Evolutionary conservation across 2,888 invertebrate genomes (phyloP).

Genomic region (Nasonia oneida): DNA sequence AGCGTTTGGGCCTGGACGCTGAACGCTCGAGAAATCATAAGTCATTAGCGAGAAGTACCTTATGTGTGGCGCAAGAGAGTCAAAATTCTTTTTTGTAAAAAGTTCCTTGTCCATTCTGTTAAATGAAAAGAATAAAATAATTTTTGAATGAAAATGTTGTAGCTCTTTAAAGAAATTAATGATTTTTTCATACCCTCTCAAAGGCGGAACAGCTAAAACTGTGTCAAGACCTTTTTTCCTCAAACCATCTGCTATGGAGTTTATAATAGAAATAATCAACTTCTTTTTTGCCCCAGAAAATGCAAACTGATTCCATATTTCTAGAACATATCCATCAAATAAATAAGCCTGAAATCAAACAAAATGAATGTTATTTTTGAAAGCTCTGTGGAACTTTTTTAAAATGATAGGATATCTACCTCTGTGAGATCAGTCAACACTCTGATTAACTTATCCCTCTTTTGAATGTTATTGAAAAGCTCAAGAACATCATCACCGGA

Average conservation of each 20-base stretch:
- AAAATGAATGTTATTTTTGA: not conserved
- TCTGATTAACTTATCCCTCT: constrained; percentile 85
- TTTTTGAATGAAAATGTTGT: not conserved
- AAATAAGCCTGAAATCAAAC: constrained; percentile 86
- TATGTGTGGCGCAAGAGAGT: constrained; percentile 87
- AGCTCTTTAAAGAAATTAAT: not conserved
- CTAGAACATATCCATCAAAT: constrained; percentile 94
- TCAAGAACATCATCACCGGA: constrained; percentile 86
- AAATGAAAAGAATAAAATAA: constrained; percentile 37
- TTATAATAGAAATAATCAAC: constrained; percentile 83
- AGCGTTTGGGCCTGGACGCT: constrained; percentile 93
- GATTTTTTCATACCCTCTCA: constrained; percentile 80
- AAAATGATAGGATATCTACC: constrained; percentile 63
- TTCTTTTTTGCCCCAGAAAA: constrained; percentile 82
- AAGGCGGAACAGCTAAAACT: constrained; percentile 91
- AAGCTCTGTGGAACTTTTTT: not conserved
- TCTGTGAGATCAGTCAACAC: constrained; percentile 83
- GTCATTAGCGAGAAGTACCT: constrained; percentile 97
- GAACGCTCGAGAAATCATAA: constrained; percentile 93
- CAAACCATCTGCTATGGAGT: constrained; percentile 82
- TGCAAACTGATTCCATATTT: constrained; percentile 93
- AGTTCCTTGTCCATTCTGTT: constrained; percentile 79
- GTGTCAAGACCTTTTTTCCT: constrained; percentile 80
- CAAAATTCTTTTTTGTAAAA: constrained; percentile 88
- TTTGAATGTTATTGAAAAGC: constrained; percentile 85